Evolutionary conservation across 2,888 invertebrate genomes (phyloP), one percentile per base, ranked within the genome.

Genomic region (Conchocele bisecta): DNA sequence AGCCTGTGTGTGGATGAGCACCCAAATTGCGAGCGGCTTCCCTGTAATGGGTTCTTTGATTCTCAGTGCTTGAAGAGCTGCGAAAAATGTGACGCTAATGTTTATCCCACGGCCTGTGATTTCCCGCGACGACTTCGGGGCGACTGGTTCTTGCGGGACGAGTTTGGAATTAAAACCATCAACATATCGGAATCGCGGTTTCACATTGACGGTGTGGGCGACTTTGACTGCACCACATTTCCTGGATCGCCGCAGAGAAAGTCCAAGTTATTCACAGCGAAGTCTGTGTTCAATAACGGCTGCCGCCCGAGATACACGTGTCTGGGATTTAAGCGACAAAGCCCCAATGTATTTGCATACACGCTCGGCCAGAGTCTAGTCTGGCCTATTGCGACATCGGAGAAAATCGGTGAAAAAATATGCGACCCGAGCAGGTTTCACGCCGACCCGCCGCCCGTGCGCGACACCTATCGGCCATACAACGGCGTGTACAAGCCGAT

Each of bases 1-100:
- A 73, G 75, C 13, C 56, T 86, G 17, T 89, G 88, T 48, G 83
- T 76, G n/a, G 87, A 89, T 69, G 88, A 89, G 57, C 86, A 87
- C 50, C 51, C 70, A 0, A 70, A 74, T n/a, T 89, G 88, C 63
- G 57, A 67, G 7, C 66, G 75, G 13, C 74, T 81, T 26, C 68
- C 75, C 26, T 88, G 88, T 44, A 83, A 68, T 29, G 50, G 56
- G 11, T 74, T 78, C 44, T 79, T 80, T 22, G 70, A 70, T 13
- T 71, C 81, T 6, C 83, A 87, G 58, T 89, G 88, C 61, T 82
- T 82, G 33, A 85, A 81, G 65, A 77, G 86, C 0, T 89, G 88
- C 50, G 67, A 71, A 13, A 70, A 71, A 50, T 89, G 88, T 68
- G 68, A 78, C 53, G 71, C 80, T 2, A 69, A 71, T 4, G 61